phyloP scores from a whole-genome alignment of 2,888 invertebrate species.

The Bombyx huttoni region DNA sequence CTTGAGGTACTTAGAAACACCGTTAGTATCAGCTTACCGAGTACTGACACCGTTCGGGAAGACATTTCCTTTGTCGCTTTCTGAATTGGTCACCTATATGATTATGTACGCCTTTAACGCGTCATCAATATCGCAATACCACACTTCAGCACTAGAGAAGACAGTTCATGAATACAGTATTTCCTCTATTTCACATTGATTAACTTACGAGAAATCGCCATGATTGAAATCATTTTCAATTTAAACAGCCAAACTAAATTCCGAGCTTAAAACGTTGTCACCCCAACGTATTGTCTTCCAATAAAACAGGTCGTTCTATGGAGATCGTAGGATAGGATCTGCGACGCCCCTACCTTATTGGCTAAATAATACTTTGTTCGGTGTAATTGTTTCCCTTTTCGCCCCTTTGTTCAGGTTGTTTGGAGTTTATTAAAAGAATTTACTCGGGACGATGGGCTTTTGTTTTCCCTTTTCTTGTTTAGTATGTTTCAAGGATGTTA shows the following conservation, averaged over 20 bases:
- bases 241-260: conserved; percentile 1
- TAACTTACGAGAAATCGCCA: not conserved
- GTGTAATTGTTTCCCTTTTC: conserved; percentile 32
- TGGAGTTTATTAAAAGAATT: conserved; percentile 24
- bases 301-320: conserved; percentile 45
- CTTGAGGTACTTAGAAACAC: too few relatives aligned
- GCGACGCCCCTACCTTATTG: conserved; percentile 29
- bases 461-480: not conserved
- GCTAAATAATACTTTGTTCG: conserved; percentile 30
- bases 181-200: too few relatives aligned
- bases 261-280: conserved; percentile 14
- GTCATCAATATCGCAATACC: too few relatives aligned
- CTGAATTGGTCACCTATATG: too few relatives aligned
- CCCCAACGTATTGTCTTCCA: conserved; percentile 24
- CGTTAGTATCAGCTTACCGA: too few relatives aligned
- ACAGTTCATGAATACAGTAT: too few relatives aligned
- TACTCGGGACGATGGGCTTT: conserved; percentile 11
- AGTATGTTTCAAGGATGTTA: not conserved
- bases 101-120: too few relatives aligned
- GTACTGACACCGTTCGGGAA: too few relatives aligned
- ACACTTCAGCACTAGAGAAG: too few relatives aligned
- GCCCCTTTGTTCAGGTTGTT: conserved; percentile 26
- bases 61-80: too few relatives aligned
- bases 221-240: not conserved
- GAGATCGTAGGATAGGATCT: conserved; percentile 36